Base-by-base conservation (phyloP, 2,797 vertebrate genomes). In the Sternotherus odoratus region DNA sequence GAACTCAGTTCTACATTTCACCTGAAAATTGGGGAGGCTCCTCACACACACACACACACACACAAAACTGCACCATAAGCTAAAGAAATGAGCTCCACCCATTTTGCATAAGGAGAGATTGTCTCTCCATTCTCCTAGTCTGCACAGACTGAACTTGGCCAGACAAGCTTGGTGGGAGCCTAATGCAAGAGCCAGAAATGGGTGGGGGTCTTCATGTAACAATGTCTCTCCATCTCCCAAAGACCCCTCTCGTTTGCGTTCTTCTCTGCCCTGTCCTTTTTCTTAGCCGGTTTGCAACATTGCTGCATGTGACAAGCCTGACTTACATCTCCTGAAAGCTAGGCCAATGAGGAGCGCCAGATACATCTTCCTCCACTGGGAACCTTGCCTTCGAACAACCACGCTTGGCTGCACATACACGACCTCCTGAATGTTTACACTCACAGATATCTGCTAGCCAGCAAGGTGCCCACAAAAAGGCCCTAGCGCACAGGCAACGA, bases 1-100 rank as follows among this genome's bases (percentile, higher is more conserved):
- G 57, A 49, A 6, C 56, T 72, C 54, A n/a, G 50, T n/a, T 69
- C 77, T 79, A 10, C 54, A 63, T 5, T 30, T 39, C 56, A n/a
- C 30, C 4, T 39, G 53, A 50, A 79, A 56, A 39, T 85, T 51
- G 39, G 50, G 51, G 85, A 50, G 19, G 66, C 60, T 84, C 91
- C 83, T 0, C 1, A 56, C 33, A 56, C 4, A 24, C 0, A 2
- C 33, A 56, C 4, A 24, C 0, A 2, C 51, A 1, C 0, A 1
- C 0, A 0, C 5, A 2, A 1, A 87, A 53, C 60, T 21, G 66
- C 66, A 69, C 66, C 66, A 1, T 23, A 8, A 12, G 66, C 51
- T 1, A 8, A 50, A 2, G 49, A 53, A 26, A 26, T 0, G 69
- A 30, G 83, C 72, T 66, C 72, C 2, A 5, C 11, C 53, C 23